These are phyloP conservation scores for Drosophila littoralis DNA, from an alignment of 1,140 invertebrate species.

Conservation along the genomic window DNA sequence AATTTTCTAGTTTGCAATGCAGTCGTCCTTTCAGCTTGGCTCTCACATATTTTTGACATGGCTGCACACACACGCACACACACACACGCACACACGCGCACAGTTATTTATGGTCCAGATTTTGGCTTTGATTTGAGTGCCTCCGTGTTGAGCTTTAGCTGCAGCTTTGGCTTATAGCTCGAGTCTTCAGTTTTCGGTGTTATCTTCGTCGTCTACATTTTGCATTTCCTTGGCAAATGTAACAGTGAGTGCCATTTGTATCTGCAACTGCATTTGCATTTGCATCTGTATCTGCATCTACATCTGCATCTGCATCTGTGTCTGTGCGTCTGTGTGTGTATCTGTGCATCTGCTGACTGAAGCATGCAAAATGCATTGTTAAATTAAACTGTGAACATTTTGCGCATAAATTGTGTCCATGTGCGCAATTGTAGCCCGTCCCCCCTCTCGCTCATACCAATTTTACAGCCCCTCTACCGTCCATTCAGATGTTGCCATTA, in stretches of 20 bases:
- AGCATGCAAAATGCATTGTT: conserved; percentile 26
- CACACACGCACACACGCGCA: background rate
- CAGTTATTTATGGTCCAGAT: conserved; percentile 43
- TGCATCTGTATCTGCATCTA: conserved; percentile 34
- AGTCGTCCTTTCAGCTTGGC: background rate
- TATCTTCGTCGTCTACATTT: conserved; percentile 19
- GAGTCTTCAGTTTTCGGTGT: conserved; percentile 6
- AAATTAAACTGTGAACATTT: conserved; percentile 45
- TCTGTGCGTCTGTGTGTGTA: background rate
- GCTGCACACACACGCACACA: conserved; percentile 16
- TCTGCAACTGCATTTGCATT: conserved; percentile 27
- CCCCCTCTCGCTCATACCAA: background rate
- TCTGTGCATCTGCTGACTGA: conserved; percentile 3
- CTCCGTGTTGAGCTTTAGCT: conserved; percentile 30
- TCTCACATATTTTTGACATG: conserved; percentile 24
- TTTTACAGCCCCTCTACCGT: too few relatives aligned
- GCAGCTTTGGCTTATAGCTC: conserved; percentile 1
- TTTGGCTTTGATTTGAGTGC: conserved; percentile 36
- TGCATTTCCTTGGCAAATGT: conserved; percentile 11
- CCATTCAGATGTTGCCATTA: background rate
- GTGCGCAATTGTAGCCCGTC: background rate
- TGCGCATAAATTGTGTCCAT: conserved; percentile 39
- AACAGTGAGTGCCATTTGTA: conserved; percentile 27
- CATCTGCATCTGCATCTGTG: conserved; percentile 8
- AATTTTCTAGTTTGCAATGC: conserved; percentile 30